phyloP scores from a whole-genome alignment of 2,888 invertebrate species.

The Aromia moschata region DNA sequence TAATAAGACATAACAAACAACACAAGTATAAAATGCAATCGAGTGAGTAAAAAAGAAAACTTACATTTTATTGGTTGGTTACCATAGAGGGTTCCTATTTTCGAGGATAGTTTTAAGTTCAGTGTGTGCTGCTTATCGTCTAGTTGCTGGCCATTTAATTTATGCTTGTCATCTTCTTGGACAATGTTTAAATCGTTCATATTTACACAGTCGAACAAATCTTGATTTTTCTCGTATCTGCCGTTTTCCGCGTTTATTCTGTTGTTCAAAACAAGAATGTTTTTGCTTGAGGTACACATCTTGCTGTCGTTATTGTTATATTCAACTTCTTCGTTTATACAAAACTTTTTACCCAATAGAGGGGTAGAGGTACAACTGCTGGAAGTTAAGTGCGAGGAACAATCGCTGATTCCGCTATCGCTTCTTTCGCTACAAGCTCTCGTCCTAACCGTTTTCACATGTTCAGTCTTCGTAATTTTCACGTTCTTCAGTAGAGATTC shows the following conservation, averaged over 20 bases:
- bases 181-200: slow-evolving; percentile 7
- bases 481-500: slow-evolving; percentile 15
- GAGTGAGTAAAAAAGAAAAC: slow-evolving; percentile 19
- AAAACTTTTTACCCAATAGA: slow-evolving; percentile 56
- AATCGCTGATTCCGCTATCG: slow-evolving; percentile 69
- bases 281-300: slow-evolving; percentile 15
- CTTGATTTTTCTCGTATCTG: not conserved
- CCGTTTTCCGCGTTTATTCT: not conserved
- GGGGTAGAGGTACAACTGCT: slow-evolving; percentile 54
- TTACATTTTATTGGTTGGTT: slow-evolving; percentile 45
- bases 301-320: slow-evolving; percentile 23
- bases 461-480: slow-evolving; percentile 31
- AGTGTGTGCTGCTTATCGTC: slow-evolving; percentile 14
- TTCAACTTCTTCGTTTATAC: slow-evolving; percentile 56
- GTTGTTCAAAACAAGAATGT: slow-evolving; percentile 29
- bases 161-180: slow-evolving; percentile 15
- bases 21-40: not conserved
- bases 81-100: slow-evolving; percentile 46
- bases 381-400: slow-evolving; percentile 59
- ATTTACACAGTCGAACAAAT: slow-evolving; percentile 9
- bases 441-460: slow-evolving; percentile 36
- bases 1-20: too few relatives aligned
- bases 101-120: slow-evolving; percentile 40
- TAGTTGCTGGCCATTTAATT: slow-evolving; percentile 10
- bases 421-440: slow-evolving; percentile 66